Conservation (phyloP, 2,113 vertebrate genomes). For the Corythaeola cristata region DNA sequence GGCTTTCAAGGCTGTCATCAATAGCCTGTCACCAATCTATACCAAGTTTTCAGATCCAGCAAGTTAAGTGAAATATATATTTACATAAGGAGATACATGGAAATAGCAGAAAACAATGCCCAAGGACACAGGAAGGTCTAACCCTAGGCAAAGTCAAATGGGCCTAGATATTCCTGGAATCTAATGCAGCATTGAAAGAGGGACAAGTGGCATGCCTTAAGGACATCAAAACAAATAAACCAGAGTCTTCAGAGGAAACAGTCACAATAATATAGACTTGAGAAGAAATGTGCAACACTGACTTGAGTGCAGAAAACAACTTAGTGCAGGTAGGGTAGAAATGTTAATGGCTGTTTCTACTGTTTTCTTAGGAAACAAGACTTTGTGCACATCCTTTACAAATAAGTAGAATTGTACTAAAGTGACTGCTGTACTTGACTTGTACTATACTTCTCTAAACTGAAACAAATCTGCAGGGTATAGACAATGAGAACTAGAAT, state of each 20-base stretch:
- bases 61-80: not conserved
- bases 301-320: not conserved
- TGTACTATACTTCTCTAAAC: not conserved
- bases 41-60: not conserved
- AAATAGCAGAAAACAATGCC: not conserved
- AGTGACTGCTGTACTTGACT: not conserved
- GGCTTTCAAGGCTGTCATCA: not conserved
- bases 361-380: not conserved
- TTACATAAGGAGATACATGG: not conserved
- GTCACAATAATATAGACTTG: not conserved
- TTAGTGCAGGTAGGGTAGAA: not conserved
- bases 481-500: not conserved
- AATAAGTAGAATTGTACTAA: not conserved
- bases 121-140: not conserved
- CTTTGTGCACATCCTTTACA: not conserved
- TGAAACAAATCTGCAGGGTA: not conserved
- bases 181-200: rapidly evolving
- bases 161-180: not conserved
- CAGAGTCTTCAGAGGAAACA: not conserved
- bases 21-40: not conserved
- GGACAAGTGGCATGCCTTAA: not conserved
- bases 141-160: not conserved
- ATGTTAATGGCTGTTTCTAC: not conserved
- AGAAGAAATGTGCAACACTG: not conserved
- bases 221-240: not conserved